These are phyloP conservation scores for Dinomys branickii DNA, from an alignment of 2,113 vertebrate genomes.

Conservation along the genomic window DNA sequence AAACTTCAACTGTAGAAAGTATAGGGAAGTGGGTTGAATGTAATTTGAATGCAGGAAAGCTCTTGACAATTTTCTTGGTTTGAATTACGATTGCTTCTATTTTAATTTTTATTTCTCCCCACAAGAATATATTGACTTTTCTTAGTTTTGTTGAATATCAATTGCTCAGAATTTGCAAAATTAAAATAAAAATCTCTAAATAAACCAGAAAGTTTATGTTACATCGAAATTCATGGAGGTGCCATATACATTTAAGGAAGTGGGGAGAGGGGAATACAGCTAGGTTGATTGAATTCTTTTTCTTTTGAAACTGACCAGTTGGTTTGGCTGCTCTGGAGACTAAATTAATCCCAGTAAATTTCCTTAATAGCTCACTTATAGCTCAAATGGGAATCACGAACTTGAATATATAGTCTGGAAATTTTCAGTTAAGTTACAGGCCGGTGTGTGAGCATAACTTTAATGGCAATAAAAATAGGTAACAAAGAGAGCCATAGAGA, in stretches of 20 bases:
- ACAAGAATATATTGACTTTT: slow-evolving; percentile 46
- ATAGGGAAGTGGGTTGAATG: slow-evolving; percentile 8
- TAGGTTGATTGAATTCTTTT: slow-evolving; percentile 51
- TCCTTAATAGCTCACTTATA: slow-evolving; percentile 52
- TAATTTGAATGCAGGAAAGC: slow-evolving; percentile 15
- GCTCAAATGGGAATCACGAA: slow-evolving; percentile 56
- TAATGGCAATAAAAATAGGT: slow-evolving; percentile 15
- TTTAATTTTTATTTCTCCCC: slow-evolving; percentile 9
- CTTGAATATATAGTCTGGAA: neutral
- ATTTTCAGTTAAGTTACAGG: slow-evolving; percentile 42
- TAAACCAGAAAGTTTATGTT: slow-evolving; percentile 25
- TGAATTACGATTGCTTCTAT: slow-evolving; percentile 44
- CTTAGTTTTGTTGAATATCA: slow-evolving; percentile 52
- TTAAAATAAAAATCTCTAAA: slow-evolving; percentile 37
- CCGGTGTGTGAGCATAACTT: neutral
- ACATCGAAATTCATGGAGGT: slow-evolving; percentile 40
- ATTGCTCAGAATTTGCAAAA: slow-evolving; percentile 46
- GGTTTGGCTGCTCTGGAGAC: slow-evolving; percentile 46
- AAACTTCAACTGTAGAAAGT: neutral
- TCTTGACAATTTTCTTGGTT: slow-evolving; percentile 32
- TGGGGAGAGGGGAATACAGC: slow-evolving; percentile 30
- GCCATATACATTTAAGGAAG: slow-evolving; percentile 32
- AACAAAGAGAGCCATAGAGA: neutral
- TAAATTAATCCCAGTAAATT: slow-evolving; percentile 62
- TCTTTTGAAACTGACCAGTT: slow-evolving; percentile 60